These are phyloP conservation scores for Liodrosophila aerea DNA, from an alignment of 2,888 invertebrate genomes.

Conservation along the genomic window DNA sequence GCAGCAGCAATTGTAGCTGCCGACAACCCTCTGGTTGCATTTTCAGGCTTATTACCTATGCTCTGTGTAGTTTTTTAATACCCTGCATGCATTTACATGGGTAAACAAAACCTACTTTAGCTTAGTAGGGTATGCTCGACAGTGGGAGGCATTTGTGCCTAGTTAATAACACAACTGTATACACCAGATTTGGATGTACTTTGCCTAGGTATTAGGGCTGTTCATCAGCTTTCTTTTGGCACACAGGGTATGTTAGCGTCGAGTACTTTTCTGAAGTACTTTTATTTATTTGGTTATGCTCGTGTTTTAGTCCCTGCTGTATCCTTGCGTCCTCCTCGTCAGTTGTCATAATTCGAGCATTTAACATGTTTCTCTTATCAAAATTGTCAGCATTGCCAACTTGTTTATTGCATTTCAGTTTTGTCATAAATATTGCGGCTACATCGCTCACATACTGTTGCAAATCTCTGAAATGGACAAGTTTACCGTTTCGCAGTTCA, in stretches of 20 bases:
- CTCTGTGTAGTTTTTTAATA: slow-evolving; percentile 47
- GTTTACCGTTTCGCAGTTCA: slow-evolving; percentile 31
- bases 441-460: slow-evolving; percentile 2
- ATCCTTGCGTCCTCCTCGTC: slow-evolving; percentile 9
- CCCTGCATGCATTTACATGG: neutral
- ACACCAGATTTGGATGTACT: too few species aligned
- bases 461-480: slow-evolving; percentile 9
- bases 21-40: slow-evolving; percentile 23
- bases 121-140: too few species aligned
- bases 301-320: neutral
- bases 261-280: neutral
- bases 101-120: too few species aligned
- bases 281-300: neutral
- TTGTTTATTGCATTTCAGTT: slow-evolving; percentile 64
- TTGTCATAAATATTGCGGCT: slow-evolving; percentile 32
- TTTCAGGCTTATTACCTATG: slow-evolving; percentile 61
- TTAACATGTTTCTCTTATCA: slow-evolving; percentile 64
- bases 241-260: neutral
- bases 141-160: too few species aligned
- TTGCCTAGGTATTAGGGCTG: too few species aligned
- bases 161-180: too few species aligned
- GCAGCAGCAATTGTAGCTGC: slow-evolving; percentile 10
- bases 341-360: slow-evolving; percentile 60
- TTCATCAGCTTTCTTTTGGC: too few species aligned
- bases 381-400: slow-evolving; percentile 64